Evolutionary conservation across 2,888 invertebrate species (phyloP).

Genomic region (Nemurella pictetii): DNA sequence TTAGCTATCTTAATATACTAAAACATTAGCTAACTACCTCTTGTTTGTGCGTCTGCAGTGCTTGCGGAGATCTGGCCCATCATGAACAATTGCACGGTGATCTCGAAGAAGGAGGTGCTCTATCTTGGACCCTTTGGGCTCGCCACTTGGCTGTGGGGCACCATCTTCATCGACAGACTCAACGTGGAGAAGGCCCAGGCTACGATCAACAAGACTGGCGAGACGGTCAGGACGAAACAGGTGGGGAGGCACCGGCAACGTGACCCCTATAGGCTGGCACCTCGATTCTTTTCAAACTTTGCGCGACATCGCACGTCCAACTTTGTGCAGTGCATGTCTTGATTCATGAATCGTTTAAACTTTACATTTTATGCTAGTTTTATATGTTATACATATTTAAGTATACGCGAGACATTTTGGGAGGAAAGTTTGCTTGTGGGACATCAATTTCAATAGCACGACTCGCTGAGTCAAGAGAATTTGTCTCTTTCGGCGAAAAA

Average conservation of each 20-base stretch:
- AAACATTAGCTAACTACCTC: no score
- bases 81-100: slow-evolving; percentile 54
- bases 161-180: slow-evolving; percentile 58
- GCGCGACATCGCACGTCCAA: no score
- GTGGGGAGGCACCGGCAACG: slow-evolving; percentile 41
- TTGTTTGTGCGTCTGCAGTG: slow-evolving; percentile 36
- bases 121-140: slow-evolving; percentile 59
- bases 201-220: slow-evolving; percentile 48
- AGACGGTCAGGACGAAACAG: slow-evolving; percentile 47
- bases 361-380: background rate
- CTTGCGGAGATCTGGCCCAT: slow-evolving; percentile 52
- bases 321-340: no score
- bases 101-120: slow-evolving; percentile 59
- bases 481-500: background rate
- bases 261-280: background rate
- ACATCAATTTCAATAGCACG: background rate
- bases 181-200: slow-evolving; percentile 53
- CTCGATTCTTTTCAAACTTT: background rate
- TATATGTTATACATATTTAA: background rate
- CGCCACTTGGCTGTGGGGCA: slow-evolving; percentile 57
- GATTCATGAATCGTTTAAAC: background rate
- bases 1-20: no score
- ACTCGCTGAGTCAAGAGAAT: background rate
- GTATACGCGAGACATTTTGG: no score
- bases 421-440: background rate